Evolutionary conservation across 2,888 invertebrate species (phyloP), one percentile per base, ranked within the genome.

Genomic region (Acrobeloides nanus): DNA sequence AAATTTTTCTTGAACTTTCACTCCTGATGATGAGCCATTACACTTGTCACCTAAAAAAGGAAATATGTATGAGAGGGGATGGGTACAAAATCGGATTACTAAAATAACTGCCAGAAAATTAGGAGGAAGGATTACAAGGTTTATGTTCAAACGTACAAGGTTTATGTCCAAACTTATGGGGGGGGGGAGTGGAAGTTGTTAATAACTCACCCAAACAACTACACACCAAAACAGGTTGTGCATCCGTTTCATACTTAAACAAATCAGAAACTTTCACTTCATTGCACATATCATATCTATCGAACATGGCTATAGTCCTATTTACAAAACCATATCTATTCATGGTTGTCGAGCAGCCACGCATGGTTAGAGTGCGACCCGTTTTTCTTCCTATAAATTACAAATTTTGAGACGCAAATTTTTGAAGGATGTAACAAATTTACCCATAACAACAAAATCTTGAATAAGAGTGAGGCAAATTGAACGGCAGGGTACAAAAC

Each of bases 391-490:
- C 69, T 66, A 40, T 38, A 48, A 12, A 33, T 40, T 26, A 7
- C 7, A 8, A 7, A 4, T 38, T 27, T 37, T n/a, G n/a, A 43
- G 3, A 23, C 23, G 40, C 3, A 43, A 46, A 46, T 7, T 24
- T 38, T 24, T 5, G 5, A 38, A 12, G 38, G 18, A 31, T 12
- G n/a, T 49, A 21, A 33, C 29, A 21, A 12, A 39, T 54, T 35
- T 40, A 68, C 66, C 70, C 55, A 70, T 57, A 6, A 72, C 60
- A 20, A 59, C 49, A 27, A 71, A 46, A 23, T 71, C 71, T 45
- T 72, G 71, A 26, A 62, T 57, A 32, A 71, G 57, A 0, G 71
- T 72, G 21, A 71, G 55, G 42, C 71, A 71, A 25, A 71, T 71
- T 6, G 71, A 66, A 12, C 71, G 56, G 43, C 66, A 70, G 4